Evolutionary conservation across 2,888 invertebrate species (phyloP).

Genomic region (Deroplatys truncata): DNA sequence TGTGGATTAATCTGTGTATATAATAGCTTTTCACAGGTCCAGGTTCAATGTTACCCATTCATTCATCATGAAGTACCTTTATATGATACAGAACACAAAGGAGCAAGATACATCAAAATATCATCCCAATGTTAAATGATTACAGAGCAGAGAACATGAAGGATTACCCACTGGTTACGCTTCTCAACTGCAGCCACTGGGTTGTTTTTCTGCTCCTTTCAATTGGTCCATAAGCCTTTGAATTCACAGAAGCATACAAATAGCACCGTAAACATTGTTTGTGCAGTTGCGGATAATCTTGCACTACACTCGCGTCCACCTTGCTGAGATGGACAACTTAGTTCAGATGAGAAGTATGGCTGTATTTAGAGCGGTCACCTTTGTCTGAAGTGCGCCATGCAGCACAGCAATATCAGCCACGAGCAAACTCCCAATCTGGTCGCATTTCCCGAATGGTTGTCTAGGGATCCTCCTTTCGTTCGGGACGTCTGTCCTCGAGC

Average conservation of each 20-base stretch:
- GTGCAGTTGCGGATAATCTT: not conserved
- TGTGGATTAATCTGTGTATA: not conserved
- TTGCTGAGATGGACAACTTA: not conserved
- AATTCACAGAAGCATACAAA: not conserved
- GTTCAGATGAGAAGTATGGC: not conserved
- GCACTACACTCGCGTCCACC: not conserved
- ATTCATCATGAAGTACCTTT: not conserved
- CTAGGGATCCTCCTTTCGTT: constrained; percentile 34
- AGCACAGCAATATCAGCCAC: not conserved
- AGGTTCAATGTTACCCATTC: not conserved
- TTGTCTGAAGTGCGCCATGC: not conserved
- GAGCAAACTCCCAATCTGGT: not conserved
- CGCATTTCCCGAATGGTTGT: not conserved
- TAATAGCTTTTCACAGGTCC: not conserved
- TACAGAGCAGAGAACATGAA: not conserved
- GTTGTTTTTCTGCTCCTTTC: not conserved
- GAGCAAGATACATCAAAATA: not conserved
- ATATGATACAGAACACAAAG: not conserved
- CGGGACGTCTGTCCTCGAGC: constrained; percentile 43
- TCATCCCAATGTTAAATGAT: not conserved
- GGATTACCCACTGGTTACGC: not conserved
- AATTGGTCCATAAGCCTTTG: not conserved
- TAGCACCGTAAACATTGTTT: not conserved
- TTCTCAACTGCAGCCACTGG: not conserved
- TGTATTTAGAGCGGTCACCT: not conserved